phyloP scores from a whole-genome alignment of 2,888 invertebrate species.

The Heliconius charithonia region DNA sequence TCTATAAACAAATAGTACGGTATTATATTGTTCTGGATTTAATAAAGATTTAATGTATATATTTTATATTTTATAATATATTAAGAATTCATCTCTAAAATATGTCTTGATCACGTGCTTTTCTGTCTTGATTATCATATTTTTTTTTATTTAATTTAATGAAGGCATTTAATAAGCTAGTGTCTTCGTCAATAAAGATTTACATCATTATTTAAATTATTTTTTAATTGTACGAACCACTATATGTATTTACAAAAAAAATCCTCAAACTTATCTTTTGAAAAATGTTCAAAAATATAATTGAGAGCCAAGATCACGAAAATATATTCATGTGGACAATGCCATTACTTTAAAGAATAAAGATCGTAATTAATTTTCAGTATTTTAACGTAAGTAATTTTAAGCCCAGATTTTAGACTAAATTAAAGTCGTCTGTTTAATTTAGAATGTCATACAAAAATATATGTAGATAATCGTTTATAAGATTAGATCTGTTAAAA shows the following conservation, averaged over 20 bases:
- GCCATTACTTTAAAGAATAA: neutral
- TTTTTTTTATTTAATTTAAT: too few relatives aligned
- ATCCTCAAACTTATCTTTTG: neutral
- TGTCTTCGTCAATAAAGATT: too few relatives aligned
- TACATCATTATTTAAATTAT: too few relatives aligned
- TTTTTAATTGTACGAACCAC: too few relatives aligned
- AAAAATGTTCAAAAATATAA: neutral
- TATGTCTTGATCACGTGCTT: too few relatives aligned
- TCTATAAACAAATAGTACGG: conserved; percentile 9
- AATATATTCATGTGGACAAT: neutral
- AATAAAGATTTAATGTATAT: neutral
- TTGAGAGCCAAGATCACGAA: neutral
- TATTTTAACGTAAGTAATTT: neutral
- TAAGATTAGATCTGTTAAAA: neutral
- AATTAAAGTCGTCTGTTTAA: too few relatives aligned
- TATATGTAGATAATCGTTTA: too few relatives aligned
- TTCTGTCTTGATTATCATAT: too few relatives aligned
- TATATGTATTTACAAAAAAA: too few relatives aligned
- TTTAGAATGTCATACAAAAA: too few relatives aligned
- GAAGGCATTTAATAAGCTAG: too few relatives aligned
- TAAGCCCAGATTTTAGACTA: neutral
- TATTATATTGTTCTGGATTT: neutral
- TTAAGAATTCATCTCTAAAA: neutral
- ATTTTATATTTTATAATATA: neutral
- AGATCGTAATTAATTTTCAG: neutral